Conservation (phyloP, 2,113 vertebrate genomes). For the Tyrannus savana region DNA sequence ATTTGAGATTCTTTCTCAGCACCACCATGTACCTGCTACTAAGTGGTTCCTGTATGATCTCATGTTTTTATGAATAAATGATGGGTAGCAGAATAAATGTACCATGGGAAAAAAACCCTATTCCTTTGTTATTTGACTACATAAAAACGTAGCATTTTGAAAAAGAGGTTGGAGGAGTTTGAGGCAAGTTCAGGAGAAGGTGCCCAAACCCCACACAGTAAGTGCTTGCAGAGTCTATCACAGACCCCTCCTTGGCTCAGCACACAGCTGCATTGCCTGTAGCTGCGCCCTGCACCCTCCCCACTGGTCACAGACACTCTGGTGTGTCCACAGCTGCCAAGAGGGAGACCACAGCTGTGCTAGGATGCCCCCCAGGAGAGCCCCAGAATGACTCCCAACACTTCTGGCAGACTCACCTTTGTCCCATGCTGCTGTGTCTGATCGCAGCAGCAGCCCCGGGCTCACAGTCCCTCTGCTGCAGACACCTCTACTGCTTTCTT, state of each 20-base stretch:
- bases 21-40: background rate
- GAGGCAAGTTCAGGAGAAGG: background rate
- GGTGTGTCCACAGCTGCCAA: background rate
- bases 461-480: background rate
- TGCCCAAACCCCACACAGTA: background rate
- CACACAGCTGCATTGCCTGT: accelerated
- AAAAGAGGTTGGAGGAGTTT: background rate
- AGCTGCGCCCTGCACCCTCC: background rate
- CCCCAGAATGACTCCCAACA: background rate
- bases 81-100: background rate
- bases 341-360: background rate
- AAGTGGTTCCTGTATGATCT: background rate
- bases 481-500: background rate
- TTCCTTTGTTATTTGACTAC: background rate
- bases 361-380: background rate
- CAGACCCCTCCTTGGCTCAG: background rate
- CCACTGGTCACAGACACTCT: background rate
- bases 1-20: background rate
- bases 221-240: background rate
- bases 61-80: background rate
- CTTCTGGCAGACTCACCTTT: background rate
- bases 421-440: background rate
- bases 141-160: background rate
- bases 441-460: background rate
- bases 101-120: accelerated